Percentiles rank a stretch among this genome's conserved stretches.
These are phyloP conservation scores for Tinamus guttatus DNA, from an alignment of 2,113 vertebrate genomes.

Conservation along the genomic window DNA sequence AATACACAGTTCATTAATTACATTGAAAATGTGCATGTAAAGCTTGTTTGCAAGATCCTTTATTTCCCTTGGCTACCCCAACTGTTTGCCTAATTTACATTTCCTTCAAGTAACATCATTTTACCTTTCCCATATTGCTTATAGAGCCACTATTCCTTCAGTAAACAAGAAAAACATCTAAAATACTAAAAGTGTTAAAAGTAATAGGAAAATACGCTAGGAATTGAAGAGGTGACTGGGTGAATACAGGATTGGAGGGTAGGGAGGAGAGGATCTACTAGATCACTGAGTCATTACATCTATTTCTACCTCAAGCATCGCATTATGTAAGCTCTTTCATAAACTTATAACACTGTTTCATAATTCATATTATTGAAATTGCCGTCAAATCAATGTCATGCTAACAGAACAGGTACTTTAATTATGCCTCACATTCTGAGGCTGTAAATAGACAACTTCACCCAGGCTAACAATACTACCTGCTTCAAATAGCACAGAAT, in stretches of 20 bases:
- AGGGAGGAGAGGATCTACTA: not conserved
- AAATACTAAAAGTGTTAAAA: not conserved
- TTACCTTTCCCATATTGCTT: not conserved
- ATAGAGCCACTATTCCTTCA: not conserved
- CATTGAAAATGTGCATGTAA: not conserved
- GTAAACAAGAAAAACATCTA: not conserved
- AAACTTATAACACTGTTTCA: not conserved
- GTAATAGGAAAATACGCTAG: not conserved
- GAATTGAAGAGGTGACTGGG: not conserved
- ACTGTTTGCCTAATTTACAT: not conserved
- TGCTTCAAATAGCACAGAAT: not conserved
- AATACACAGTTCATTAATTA: not conserved
- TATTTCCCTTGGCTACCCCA: not conserved
- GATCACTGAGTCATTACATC: not conserved
- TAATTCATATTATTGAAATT: not conserved
- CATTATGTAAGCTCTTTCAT: accelerated
- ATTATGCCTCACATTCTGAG: not conserved
- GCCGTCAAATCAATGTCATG: not conserved
- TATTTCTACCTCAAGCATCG: not conserved
- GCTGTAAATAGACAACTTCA: not conserved
- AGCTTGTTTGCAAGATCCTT: accelerated
- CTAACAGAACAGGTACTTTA: not conserved
- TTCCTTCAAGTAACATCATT: not conserved
- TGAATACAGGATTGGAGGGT: not conserved
- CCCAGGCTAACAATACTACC: not conserved